Base-by-base conservation (phyloP, 2,113 vertebrate genomes). In the Aptenodytes forsteri region DNA sequence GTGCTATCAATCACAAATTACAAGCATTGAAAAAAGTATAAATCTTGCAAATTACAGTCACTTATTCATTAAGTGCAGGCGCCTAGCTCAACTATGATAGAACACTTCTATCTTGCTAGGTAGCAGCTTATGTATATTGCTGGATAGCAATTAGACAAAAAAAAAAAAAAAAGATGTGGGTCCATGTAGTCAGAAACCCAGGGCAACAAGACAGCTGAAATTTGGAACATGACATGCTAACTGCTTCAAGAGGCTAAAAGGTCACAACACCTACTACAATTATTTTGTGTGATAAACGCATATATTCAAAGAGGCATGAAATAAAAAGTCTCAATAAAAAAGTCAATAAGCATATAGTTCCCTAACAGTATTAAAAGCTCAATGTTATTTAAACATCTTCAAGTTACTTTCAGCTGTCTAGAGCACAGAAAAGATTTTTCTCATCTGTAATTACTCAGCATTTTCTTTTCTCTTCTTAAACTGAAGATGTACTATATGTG, bases 211-310 rank as follows among this genome's bases (percentile, higher is more conserved):
- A n/a, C 8, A 52, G 42, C 2, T 16, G 32, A 64, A 82, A 73
- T 82, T 10, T 1, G 0, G 50, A 87, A 62, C 19, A 40, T 0
- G 0, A 69, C 12, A 49, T 3, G 32, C 13, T 21, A 70, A 47
- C 13, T 61, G 25, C 64, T 71, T 47, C n/a, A 58, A 90, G 38
- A 58, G 16, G 10, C 55, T 40, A 62, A 6, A 66, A 58, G 11
- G 54, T 19, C 34, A 62, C 34, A 83, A 56, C 20, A 56, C 4
- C 29, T 19, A 19, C 47, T 70, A 6, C 22, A 12, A 34, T 25
- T 87, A 64, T 65, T 95, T 67, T 44, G 34, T 36, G 30, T 25
- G 44, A 83, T n/a, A 59, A 75, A 83, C 2, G 11, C 5, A 36
- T 15, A 34, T 29, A 79, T 75, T 69, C 20, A 42, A 44, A 79